phyloP scores from a whole-genome alignment of 2,888 invertebrate species.

The Escarpia spicata region DNA sequence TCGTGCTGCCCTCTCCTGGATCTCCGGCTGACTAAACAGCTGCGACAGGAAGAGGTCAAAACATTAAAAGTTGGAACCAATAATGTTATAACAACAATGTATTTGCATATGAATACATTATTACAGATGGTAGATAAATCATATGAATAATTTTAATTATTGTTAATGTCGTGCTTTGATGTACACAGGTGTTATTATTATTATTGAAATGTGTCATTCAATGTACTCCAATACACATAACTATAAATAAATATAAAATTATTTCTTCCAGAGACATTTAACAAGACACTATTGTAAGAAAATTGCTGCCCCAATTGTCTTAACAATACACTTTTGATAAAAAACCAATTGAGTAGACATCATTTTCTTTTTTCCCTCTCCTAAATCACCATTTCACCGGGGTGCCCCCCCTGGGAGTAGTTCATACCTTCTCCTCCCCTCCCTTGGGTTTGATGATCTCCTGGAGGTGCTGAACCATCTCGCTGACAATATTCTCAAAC shows the following conservation, averaged over 20 bases:
- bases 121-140: not conserved
- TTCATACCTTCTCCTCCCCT: conserved; percentile 70
- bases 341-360: not conserved
- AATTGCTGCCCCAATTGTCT: not conserved
- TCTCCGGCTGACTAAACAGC: conserved; percentile 63
- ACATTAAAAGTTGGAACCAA: not conserved
- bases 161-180: too few species aligned
- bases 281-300: not conserved
- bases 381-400: not conserved
- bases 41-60: conserved; percentile 38
- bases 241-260: not conserved
- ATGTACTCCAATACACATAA: not conserved
- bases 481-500: conserved; percentile 79
- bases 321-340: not conserved
- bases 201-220: not conserved
- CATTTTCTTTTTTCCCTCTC: not conserved
- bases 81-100: not conserved
- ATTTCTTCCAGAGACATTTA: not conserved
- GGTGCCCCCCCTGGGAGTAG: not conserved
- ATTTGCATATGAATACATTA: not conserved
- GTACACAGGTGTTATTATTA: not conserved
- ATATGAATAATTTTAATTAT: too few species aligned
- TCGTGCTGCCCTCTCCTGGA: conserved; percentile 62
- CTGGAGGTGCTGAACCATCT: conserved; percentile 71
- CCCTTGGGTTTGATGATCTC: conserved; percentile 73